A percentile compares a stretch with the other conserved stretches of the same genome.
phyloP scores from a whole-genome alignment of 2,113 vertebrate species.

The Cyanistes caeruleus region DNA sequence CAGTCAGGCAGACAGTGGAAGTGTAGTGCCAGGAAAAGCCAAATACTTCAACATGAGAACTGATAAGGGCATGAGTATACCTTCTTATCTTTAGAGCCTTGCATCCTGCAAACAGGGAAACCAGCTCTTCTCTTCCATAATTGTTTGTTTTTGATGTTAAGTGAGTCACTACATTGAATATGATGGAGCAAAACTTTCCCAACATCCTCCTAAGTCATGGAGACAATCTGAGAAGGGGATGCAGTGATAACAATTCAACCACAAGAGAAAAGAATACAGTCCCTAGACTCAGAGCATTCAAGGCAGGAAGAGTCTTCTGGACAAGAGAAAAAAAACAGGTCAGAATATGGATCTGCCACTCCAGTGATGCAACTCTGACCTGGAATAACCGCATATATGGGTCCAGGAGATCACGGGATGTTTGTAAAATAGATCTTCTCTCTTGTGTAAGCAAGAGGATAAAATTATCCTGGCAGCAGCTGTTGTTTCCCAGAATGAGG shows the following conservation, averaged over 20 bases:
- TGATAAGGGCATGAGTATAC: neutral
- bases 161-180: neutral
- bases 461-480: conserved; percentile 68
- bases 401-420: conserved; percentile 66
- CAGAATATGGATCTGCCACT: conserved; percentile 23
- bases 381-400: conserved; percentile 47
- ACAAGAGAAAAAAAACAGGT: neutral
- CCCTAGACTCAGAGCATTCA: neutral
- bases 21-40: neutral
- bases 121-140: neutral
- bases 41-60: neutral
- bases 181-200: neutral
- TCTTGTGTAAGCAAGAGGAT: conserved; percentile 67
- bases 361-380: conserved; percentile 57
- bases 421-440: conserved; percentile 70
- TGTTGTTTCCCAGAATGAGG: conserved; percentile 69
- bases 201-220: neutral
- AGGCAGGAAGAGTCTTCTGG: neutral
- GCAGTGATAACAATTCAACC: neutral
- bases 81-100: neutral
- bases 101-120: neutral
- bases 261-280: neutral
- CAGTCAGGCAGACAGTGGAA: neutral
- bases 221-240: neutral
- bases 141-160: neutral